Evolutionary conservation across 2,113 vertebrate species (phyloP), one percentile per base, ranked within the genome.

Genomic region (Sterna hirundo): DNA sequence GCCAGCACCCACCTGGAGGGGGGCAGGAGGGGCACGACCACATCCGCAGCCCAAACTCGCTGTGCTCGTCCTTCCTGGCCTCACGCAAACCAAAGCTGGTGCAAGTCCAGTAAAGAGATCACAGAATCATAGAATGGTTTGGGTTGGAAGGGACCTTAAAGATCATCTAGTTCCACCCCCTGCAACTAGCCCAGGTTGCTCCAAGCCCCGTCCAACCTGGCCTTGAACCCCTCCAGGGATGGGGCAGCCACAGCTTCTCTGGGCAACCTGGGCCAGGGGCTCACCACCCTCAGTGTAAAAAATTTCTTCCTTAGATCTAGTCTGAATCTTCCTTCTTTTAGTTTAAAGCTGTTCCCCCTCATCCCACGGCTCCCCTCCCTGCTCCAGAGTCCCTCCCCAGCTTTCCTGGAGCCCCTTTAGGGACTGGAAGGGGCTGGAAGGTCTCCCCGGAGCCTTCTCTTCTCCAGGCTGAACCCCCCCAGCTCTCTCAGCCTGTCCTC

Each of bases 31-130:
- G 47, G 36, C 47, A 75, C 18, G 40, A 94, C 42, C 20, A 40
- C 27, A 49, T 12, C 66, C 6, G 0, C 38, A 58, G 69, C n/a
- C 26, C 68, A 42, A 14, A 60, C 26, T 42, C 23, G 26, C 15
- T 20, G 38, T 9, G 15, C 30, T 42, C 4, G 0, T 60, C 68
- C 68, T 29, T 44, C 61, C 54, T 8, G 36, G 26, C 23, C 29
- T 38, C 3, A 0, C 6, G 47, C 60, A 21, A 66, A 64, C 29
- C 54, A 8, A 65, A 40, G 18, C 9, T 2, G 2, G 30, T 7
- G 19, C 34, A 7, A n/a, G 14, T 6, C 40, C 36, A 6, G 54
- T 4, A 15, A 38, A 58, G 60, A n/a, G 32, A 20, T 18, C 26
- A 64, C 13, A 54, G 26, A 54, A 29, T 27, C 26, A 29, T 10